Base-by-base conservation (phyloP, 2,888 invertebrate species). In the Acanthosepion lycidas region DNA sequence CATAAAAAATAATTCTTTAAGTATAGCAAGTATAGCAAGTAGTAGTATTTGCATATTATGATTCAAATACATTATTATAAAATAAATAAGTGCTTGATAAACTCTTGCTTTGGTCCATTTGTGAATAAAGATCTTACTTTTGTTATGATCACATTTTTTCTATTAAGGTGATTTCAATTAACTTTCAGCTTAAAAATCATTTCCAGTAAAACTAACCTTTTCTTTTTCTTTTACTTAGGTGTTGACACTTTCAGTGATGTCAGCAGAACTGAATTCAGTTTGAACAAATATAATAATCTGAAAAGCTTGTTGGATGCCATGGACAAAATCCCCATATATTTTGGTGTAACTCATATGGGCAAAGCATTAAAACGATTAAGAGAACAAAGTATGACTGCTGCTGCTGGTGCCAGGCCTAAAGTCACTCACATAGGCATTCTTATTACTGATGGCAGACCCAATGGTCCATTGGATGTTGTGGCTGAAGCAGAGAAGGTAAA, bases 381-480 rank as follows among this genome's bases (percentile, higher is more conserved):
- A 8, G 94, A 94, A 0, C 92, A 96, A 94, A 96, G 96, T 91
- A 96, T 96, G 95, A 95, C 95, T 8, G 94, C 96, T 9, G 95
- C 96, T 0, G 96, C 96, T 55, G 95, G 95, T 18, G 94, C 96
- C 95, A 94, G 96, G 92, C 95, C 96, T n/a, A 95, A 95, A 92
- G 96, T 96, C 15, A 96, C 96, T 15, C 96, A 96, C 48, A 95
- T 96, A 26, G 96, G 96, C 48, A 96, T 96, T 64, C 96, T 96
- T 28, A 95, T 96, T 33, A 96, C 96, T 0, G 96, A 96, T 94
- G 96, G 96, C 26, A 95, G 96, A 94, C 96, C 96, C 28, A 95
- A 95, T 92, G 96, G 95, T 95, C 95, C 96, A n/a, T 94, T 95
- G 12, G 51, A 95, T 91, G 96, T 96, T 0, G 95, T 95, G 15